Percentiles rank a stretch among this genome's conserved stretches.
phyloP scores from a whole-genome alignment of 2,797 vertebrate genomes.

The Clarias platycephalus region DNA sequence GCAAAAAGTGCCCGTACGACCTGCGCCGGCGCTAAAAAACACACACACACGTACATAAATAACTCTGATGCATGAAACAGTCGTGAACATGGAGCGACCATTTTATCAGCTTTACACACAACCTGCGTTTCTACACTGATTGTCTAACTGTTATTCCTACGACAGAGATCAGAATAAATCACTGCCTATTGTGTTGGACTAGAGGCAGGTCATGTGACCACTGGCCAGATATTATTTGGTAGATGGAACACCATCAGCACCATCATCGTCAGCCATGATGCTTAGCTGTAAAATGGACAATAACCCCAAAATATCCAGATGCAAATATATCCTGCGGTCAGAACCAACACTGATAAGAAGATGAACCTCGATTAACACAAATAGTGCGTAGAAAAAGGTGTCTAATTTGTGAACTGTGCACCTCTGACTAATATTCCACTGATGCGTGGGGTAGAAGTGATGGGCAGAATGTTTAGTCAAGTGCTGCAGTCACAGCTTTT shows the following conservation, averaged over 20 bases:
- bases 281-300: not conserved
- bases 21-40: constrained; percentile 86
- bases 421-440: not conserved
- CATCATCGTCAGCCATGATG: not conserved
- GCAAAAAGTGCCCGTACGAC: constrained; percentile 96
- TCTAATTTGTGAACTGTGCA: not conserved
- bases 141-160: not conserved
- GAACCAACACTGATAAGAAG: not conserved
- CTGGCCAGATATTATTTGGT: not conserved
- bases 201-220: not conserved
- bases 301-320: not conserved
- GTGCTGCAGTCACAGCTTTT: not conserved
- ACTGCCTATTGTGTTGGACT: not conserved
- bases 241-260: not conserved
- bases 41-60: constrained; percentile 26
- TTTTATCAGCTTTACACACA: not conserved
- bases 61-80: not conserved
- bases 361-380: not conserved
- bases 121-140: not conserved
- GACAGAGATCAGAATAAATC: not conserved
- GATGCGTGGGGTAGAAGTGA: not conserved
- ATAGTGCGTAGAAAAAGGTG: not conserved
- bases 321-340: not conserved
- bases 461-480: not conserved
- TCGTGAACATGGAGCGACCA: not conserved